phyloP scores from a whole-genome alignment of 2,113 vertebrate species.

The Aplodontia rufa region DNA sequence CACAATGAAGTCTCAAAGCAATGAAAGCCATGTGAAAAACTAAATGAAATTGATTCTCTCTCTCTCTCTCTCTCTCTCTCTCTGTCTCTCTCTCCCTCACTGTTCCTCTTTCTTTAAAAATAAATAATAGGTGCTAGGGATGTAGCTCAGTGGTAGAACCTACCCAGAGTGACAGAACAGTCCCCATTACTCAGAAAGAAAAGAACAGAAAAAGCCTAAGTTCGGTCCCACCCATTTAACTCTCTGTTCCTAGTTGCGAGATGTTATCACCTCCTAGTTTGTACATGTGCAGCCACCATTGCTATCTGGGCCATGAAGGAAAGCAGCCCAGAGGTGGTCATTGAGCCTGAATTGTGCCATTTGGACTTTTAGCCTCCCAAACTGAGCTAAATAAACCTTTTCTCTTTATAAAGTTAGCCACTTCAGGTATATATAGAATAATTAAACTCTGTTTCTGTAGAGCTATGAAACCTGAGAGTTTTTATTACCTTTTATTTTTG shows the following conservation, averaged over 20 bases:
- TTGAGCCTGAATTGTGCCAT: background rate
- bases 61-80: too few species aligned
- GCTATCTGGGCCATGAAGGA: background rate
- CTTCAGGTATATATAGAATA: background rate
- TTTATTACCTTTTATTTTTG: background rate
- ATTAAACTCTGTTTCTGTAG: background rate
- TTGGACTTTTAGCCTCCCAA: background rate
- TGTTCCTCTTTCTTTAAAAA: too few species aligned
- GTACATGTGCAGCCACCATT: background rate
- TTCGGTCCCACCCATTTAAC: background rate
- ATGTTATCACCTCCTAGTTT: background rate
- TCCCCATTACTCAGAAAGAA: too few species aligned
- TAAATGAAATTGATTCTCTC: too few species aligned
- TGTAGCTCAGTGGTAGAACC: too few species aligned
- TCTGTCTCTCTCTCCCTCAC: too few species aligned
- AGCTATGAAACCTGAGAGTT: background rate
- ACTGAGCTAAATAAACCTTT: background rate
- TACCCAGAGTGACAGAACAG: too few species aligned
- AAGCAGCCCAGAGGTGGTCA: background rate
- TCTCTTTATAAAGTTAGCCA: background rate
- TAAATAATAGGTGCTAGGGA: too few species aligned
- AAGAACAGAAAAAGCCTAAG: too few species aligned
- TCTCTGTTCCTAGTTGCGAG: background rate
- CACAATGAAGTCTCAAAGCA: too few species aligned
- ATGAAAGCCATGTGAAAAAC: too few species aligned